These are phyloP conservation scores for Microcebus griseorufus DNA, from an alignment of 2,113 vertebrate species.

Conservation along the genomic window DNA sequence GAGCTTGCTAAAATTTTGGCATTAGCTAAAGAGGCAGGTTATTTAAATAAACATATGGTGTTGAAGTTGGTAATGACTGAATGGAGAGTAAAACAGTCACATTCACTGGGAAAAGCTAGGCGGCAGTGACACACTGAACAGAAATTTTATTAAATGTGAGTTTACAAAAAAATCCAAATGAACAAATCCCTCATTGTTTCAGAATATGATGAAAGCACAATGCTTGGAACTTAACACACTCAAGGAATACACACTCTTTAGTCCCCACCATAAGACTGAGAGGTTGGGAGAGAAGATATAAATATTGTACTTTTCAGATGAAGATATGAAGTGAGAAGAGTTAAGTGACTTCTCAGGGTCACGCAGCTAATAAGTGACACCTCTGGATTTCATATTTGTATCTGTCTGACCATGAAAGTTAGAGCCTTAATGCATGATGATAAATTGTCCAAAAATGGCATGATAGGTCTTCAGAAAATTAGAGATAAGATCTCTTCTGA, in stretches of 20 bases:
- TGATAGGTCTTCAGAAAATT: background rate
- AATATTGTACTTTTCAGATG: background rate
- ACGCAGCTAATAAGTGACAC: background rate
- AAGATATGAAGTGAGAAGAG: background rate
- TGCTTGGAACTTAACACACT: background rate
- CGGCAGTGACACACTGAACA: background rate
- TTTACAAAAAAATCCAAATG: background rate
- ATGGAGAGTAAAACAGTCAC: background rate
- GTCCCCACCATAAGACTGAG: background rate
- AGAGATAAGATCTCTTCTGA: background rate
- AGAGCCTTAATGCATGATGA: background rate
- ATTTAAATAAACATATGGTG: background rate
- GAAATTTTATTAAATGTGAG: background rate
- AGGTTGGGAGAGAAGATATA: background rate
- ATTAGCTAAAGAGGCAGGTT: background rate
- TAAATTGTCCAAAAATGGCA: background rate
- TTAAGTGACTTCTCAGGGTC: background rate
- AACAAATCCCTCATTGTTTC: background rate
- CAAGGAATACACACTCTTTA: background rate
- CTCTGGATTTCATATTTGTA: background rate
- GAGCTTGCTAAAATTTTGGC: background rate
- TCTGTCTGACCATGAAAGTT: background rate
- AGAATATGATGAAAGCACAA: background rate
- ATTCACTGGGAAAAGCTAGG: background rate
- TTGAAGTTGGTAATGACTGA: background rate